These are phyloP conservation scores for Salticus scenicus DNA, from an alignment of 2,888 invertebrate genomes.

Conservation along the genomic window DNA sequence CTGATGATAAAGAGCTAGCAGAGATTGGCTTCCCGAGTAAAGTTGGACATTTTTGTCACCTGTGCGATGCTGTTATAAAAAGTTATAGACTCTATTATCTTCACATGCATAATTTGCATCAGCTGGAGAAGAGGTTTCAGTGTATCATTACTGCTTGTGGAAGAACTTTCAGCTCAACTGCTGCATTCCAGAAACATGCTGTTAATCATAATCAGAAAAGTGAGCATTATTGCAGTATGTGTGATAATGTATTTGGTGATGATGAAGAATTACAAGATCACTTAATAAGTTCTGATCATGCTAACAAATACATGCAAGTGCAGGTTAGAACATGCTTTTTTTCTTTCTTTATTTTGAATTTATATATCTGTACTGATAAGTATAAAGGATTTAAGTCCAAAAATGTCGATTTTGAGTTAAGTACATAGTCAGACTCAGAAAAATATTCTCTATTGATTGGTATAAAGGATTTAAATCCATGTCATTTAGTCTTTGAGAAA, in stretches of 20 bases:
- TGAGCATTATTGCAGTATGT: conserved; percentile 71
- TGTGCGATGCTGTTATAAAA: conserved; percentile 71
- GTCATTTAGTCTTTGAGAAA: too few species aligned
- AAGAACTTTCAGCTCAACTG: conserved; percentile 58
- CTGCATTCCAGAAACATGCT: conserved; percentile 69
- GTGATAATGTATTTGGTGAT: conserved; percentile 72
- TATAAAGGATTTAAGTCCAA: too few species aligned
- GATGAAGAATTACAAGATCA: conserved; percentile 72
- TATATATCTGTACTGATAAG: too few species aligned
- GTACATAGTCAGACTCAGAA: too few species aligned
- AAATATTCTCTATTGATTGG: too few species aligned
- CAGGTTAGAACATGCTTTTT: too few species aligned
- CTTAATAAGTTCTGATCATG: conserved; percentile 72
- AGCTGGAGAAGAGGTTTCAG: conserved; percentile 70
- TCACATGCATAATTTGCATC: conserved; percentile 71
- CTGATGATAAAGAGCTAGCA: conserved; percentile 63
- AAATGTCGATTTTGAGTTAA: too few species aligned
- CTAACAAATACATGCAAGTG: conserved; percentile 71
- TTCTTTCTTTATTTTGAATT: too few species aligned
- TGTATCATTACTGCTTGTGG: conserved; percentile 70
- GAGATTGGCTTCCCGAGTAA: conserved; percentile 70
- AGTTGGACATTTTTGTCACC: conserved; percentile 71
- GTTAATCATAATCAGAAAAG: conserved; percentile 69
- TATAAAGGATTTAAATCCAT: too few species aligned
- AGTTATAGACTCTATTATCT: conserved; percentile 70